Base-by-base conservation (phyloP, 23 tunicate species). In the Styela plicata region DNA sequence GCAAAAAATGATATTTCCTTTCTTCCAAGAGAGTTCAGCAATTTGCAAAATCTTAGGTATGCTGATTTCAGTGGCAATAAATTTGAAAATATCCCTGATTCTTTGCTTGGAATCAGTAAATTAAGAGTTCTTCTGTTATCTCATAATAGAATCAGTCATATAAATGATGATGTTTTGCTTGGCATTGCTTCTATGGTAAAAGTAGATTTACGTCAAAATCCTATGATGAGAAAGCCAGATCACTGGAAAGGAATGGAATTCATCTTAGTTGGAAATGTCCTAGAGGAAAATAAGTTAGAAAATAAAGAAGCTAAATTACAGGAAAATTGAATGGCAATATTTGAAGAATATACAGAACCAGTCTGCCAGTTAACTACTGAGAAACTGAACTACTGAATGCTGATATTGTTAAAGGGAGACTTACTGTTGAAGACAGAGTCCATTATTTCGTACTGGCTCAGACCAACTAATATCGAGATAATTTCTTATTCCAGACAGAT, bases 201-300 rank as follows among this genome's bases (percentile, higher is more conserved):
- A 70, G 83, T 85, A 2, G 89, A 85, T 79, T 31, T 85, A 17
- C 25, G 89, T 66, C 37, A 79, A 1, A 85, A 85, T 63, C 69
- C 36, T 24, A 78, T 85, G 30, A 20, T 66, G 31, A 52, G 22
- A 31, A 33, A 74, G 63, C 89, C 89, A 1, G 28, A 21, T 30
- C 89, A 85, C 64, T 85, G 89, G 89, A 85, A 85, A 81, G 89
- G 71, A 26, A 25, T 66, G 71, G 71, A 66, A 5, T 66, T 66
- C 17, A 66, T 66, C 7, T 17, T 66, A 66, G 71, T 66, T 26
- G 71, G 71, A 25, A 5, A 44, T 44, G 57, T n/a, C n/a, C n/a
- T n/a, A n/a, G n/a, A n/a, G n/a, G n/a, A n/a, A n/a, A n/a, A n/a
- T n/a, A n/a, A n/a, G n/a, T n/a, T n/a, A n/a, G n/a, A n/a, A n/a